Percentiles rank a stretch among this genome's conserved stretches.
Evolutionary conservation across 53 echinoderm and acorn worm genomes (phyloP).

Genomic region (Temnopleurus reevesii): DNA sequence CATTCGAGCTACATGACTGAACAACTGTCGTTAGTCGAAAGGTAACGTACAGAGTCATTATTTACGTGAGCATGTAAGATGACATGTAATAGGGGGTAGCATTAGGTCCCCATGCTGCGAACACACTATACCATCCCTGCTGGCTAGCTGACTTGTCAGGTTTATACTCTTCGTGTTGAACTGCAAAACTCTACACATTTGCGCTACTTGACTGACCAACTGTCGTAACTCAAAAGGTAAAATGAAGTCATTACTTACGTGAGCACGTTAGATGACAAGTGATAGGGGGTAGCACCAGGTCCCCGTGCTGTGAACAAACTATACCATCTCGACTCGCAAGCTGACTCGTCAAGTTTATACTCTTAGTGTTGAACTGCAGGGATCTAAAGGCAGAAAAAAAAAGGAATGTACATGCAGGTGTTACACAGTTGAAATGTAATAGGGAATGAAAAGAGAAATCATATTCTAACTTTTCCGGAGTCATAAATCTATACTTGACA

Average conservation of each 20-base stretch:
- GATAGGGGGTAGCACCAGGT: conserved; percentile 58
- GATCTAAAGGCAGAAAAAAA: too few relatives aligned
- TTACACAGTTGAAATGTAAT: too few relatives aligned
- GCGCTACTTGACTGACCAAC: not conserved
- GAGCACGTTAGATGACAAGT: conserved; percentile 58
- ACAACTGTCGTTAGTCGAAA: too few relatives aligned
- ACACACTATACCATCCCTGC: conserved; percentile 50
- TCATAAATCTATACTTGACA: too few relatives aligned
- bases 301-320: conserved; percentile 59
- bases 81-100: conserved; percentile 56
- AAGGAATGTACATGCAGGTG: too few relatives aligned
- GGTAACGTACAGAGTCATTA: too few relatives aligned
- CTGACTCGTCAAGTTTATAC: conserved; percentile 43
- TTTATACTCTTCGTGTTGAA: conserved; percentile 9
- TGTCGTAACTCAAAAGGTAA: too few relatives aligned
- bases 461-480: too few relatives aligned
- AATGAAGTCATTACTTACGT: not conserved
- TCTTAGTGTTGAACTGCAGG: conserved; percentile 56
- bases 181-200: not conserved
- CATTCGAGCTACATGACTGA: too few relatives aligned
- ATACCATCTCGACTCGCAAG: conserved; percentile 55
- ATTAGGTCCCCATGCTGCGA: conserved; percentile 61
- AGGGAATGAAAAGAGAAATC: too few relatives aligned
- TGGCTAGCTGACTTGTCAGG: conserved; percentile 49
- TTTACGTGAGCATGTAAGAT: conserved; percentile 60